phyloP scores from a whole-genome alignment of 2,113 vertebrate species.

The Copsychus sechellarum region DNA sequence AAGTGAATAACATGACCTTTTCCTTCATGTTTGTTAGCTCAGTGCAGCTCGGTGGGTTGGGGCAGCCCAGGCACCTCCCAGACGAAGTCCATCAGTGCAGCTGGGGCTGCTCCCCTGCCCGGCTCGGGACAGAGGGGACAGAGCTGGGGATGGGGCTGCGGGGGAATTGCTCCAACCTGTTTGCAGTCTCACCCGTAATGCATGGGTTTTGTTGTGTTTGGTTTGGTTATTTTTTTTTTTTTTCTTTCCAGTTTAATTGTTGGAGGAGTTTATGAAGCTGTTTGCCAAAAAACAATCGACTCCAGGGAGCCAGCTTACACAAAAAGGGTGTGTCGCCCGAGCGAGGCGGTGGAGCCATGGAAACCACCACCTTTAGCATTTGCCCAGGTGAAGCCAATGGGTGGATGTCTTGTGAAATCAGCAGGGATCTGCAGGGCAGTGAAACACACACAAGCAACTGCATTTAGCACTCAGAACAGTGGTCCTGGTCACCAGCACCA shows the following conservation, averaged over 20 bases:
- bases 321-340: slow-evolving; percentile 78
- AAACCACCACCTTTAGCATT: slow-evolving; percentile 76
- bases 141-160: not conserved
- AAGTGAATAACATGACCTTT: slow-evolving; percentile 58
- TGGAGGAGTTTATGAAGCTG: slow-evolving; percentile 77
- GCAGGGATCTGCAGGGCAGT: slow-evolving; percentile 3
- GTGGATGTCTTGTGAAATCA: slow-evolving; percentile 41
- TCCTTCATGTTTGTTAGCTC: slow-evolving; percentile 53
- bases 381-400: slow-evolving; percentile 71
- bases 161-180: slow-evolving; percentile 37
- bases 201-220: slow-evolving; percentile 7
- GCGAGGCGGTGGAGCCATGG: slow-evolving; percentile 72
- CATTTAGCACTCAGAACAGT: not conserved
- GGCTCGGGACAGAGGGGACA: not conserved
- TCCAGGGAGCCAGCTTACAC: slow-evolving; percentile 78
- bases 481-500: fast-evolving
- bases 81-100: not conserved
- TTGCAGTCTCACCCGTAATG: not conserved
- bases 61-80: slow-evolving; percentile 24
- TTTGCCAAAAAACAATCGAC: slow-evolving; percentile 80
- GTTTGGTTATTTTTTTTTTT: not conserved
- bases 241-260: slow-evolving; percentile 68
- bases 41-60: slow-evolving; percentile 8
- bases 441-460: not conserved
- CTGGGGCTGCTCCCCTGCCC: not conserved